Evolutionary conservation across 2,113 vertebrate species (phyloP).

Genomic region (Sclerurus mexicanus): DNA sequence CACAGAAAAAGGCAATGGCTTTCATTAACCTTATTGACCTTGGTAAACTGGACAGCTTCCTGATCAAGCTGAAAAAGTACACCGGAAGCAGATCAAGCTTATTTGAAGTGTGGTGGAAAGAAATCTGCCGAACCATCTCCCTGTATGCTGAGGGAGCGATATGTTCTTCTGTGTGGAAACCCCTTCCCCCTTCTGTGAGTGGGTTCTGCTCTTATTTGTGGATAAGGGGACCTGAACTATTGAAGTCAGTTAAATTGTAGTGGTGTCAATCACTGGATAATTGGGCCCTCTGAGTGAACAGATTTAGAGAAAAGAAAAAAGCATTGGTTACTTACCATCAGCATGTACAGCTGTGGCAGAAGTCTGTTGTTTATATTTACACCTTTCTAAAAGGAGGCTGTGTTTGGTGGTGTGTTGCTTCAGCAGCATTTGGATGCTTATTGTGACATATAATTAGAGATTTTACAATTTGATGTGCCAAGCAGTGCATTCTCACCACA

Average conservation of each 20-base stretch:
- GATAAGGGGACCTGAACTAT: not conserved
- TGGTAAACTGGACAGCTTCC: not conserved
- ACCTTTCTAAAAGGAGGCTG: not conserved
- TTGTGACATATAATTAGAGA: not conserved
- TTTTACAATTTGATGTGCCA: slow-evolving; percentile 3
- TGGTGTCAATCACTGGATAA: not conserved
- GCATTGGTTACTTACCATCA: not conserved
- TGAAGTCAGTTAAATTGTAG: not conserved
- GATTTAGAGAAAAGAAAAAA: not conserved
- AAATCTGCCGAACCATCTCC: not conserved
- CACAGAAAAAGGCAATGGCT: not conserved
- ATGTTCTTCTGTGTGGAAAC: not conserved
- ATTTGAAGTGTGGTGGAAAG: not conserved
- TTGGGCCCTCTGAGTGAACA: not conserved
- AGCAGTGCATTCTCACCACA: not conserved
- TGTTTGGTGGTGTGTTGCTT: slow-evolving; percentile 7
- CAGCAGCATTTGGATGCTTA: slow-evolving; percentile 19
- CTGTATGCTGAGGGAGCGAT: not conserved
- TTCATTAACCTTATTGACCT: not conserved
- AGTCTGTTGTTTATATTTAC: slow-evolving; percentile 37
- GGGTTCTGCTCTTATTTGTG: not conserved
- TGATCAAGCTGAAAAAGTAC: not conserved
- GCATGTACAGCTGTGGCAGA: not conserved
- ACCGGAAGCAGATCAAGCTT: not conserved
- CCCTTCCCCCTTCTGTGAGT: fast-evolving